Base-by-base conservation (phyloP, 1,140 invertebrate species). In the Drusus annulatus region DNA sequence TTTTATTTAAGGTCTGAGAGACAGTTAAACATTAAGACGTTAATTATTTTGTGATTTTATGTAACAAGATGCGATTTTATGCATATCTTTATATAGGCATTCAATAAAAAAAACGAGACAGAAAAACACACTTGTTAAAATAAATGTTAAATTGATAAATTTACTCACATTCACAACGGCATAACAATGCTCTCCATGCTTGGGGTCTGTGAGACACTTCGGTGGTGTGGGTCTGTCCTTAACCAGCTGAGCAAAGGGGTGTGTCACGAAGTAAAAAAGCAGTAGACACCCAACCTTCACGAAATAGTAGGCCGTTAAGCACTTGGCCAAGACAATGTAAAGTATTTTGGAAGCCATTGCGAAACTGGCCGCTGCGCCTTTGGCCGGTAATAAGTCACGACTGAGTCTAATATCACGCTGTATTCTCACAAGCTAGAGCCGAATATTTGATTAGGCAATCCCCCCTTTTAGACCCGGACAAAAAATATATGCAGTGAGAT, bases 111-210 rank as follows among this genome's bases (percentile, higher is more conserved):
- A 28, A 28, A 28, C 25, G 5, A 28, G 0, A 1, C 10, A 13
- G 36, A 45, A 5, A 45, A 45, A 36, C 5, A 3, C 8, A 36
- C 5, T 36, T 7, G n/a, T 8, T 4, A 36, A 36, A 4, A 36
- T 7, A 4, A 28, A 13, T 13, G 13, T 13, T 1, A 45, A 1
- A 45, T 10, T 7, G 8, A 45, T 45, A 13, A 13, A 2, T 45
- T 45, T 86, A 89, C 88, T 89, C 83, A 90, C 89, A 82, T 90
- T 90, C 17, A 87, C 87, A 85, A 87, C 87, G 17, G 87, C 84
- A 80, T 88, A 89, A 76, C 88, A 87, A 75, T 90, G 89, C 0
- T 86, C 82, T 80, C 89, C 89, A 85, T 90, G 87, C 80, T 89
- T 88, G 5, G 87, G 85, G 75, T 89, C 87, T 2, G 82, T 84